Conservation (phyloP, 2,888 invertebrate genomes). For the Lepidochitona cinerea region DNA sequence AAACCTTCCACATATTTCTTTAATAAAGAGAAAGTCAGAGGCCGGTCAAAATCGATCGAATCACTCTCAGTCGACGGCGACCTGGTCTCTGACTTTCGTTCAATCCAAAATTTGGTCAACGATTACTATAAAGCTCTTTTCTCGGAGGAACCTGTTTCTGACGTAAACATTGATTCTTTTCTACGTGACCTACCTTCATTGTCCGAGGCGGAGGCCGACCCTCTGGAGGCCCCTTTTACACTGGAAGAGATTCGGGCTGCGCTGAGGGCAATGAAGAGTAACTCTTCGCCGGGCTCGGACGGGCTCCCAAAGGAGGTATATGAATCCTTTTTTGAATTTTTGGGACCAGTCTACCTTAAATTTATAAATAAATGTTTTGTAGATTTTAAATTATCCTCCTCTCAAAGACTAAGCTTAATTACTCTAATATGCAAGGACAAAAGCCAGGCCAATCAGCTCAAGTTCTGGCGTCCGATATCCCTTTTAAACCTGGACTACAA, state of each 20-base stretch:
- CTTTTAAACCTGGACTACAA: slow-evolving; percentile 39
- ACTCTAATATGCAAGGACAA: slow-evolving; percentile 36
- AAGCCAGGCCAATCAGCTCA: slow-evolving; percentile 21
- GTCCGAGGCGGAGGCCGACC: background rate
- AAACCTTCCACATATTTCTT: background rate
- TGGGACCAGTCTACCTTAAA: background rate
- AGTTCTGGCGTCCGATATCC: slow-evolving; percentile 39
- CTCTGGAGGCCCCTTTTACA: background rate
- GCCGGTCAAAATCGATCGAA: background rate
- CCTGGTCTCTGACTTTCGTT: background rate
- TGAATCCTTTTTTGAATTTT: slow-evolving; percentile 7
- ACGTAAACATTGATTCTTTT: background rate
- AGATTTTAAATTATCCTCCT: background rate
- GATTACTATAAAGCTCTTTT: background rate
- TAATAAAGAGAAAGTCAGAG: background rate
- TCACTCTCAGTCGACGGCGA: background rate
- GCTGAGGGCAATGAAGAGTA: background rate
- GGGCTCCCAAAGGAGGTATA: slow-evolving; percentile 13
- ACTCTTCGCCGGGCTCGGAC: slow-evolving; percentile 9
- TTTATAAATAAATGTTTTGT: background rate
- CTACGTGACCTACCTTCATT: slow-evolving; percentile 5
- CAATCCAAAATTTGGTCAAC: background rate
- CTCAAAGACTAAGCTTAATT: background rate
- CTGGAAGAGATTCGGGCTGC: slow-evolving; percentile 1
- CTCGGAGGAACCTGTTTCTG: background rate